Percentiles rank a stretch among this genome's conserved stretches.
Evolutionary conservation across 2,888 invertebrate species (phyloP).

Genomic region (Salpingus planirostris): DNA sequence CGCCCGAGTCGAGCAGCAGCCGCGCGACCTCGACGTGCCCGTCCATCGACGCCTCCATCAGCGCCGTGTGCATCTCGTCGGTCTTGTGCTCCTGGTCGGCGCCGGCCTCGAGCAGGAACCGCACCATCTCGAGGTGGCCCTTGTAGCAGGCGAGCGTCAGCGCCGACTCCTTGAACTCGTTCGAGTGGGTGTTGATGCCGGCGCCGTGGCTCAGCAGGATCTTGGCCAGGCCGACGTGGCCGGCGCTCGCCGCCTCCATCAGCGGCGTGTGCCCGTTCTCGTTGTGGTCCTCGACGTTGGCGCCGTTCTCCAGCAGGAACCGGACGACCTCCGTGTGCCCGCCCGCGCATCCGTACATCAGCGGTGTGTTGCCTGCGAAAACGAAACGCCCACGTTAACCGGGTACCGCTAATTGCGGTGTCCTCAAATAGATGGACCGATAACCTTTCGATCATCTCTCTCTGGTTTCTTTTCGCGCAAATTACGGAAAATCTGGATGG

Average conservation of each 20-base stretch:
- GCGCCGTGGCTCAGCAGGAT: conserved; percentile 88
- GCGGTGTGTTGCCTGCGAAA: conserved; percentile 73
- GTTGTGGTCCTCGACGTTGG: conserved; percentile 97
- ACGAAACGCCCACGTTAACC: too few species aligned
- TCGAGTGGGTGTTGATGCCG: conserved; percentile 97
- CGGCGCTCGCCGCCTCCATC: conserved; percentile 97
- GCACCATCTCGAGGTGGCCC: conserved; percentile 97
- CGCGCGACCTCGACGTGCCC: conserved; percentile 97
- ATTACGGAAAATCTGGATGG: too few species aligned
- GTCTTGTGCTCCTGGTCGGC: conserved; percentile 98
- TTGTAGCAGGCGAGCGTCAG: conserved; percentile 70
- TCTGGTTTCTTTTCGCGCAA: too few species aligned
- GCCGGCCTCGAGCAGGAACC: conserved; percentile 90
- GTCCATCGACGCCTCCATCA: conserved; percentile 99
- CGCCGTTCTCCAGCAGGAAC: conserved; percentile 79
- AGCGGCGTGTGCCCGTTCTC: conserved; percentile 98
- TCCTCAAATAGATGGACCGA: too few species aligned
- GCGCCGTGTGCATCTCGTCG: conserved; percentile 98
- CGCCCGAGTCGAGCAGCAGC: conserved; percentile 89
- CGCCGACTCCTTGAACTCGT: conserved; percentile 98
- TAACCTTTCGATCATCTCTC: too few species aligned
- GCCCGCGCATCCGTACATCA: conserved; percentile 94
- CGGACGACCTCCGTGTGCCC: conserved; percentile 90
- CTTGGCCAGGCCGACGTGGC: conserved; percentile 88
- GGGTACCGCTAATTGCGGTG: too few species aligned